Evolutionary conservation across 2,888 invertebrate species (phyloP).

Genomic region (Seira sanloemensis): DNA sequence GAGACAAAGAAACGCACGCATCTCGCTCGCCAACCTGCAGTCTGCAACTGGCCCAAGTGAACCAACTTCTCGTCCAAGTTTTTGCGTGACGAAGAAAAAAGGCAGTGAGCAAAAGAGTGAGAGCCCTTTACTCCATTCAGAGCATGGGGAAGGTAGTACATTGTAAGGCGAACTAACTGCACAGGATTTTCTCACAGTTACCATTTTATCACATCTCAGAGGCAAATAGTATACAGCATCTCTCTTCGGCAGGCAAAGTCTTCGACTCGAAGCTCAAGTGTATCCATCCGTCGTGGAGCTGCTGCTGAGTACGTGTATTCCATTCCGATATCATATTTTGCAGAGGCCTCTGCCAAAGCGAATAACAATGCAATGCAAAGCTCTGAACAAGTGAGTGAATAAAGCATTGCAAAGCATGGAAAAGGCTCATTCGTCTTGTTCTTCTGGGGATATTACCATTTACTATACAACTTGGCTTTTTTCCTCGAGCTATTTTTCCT

Average conservation of each 20-base stretch:
- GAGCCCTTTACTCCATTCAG: constrained; percentile 33
- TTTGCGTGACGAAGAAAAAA: constrained; percentile 32
- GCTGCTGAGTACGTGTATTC: no score
- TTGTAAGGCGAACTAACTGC: neutral
- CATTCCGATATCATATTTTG: neutral
- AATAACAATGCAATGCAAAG: neutral
- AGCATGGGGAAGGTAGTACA: neutral
- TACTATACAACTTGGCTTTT: neutral
- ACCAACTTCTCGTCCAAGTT: constrained; percentile 40
- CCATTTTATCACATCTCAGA: neutral
- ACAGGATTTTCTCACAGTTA: neutral
- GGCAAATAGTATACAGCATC: no score
- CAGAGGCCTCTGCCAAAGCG: neutral
- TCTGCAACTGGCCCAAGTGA: constrained; percentile 61
- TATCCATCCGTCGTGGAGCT: neutral
- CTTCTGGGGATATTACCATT: neutral
- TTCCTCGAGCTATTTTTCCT: neutral
- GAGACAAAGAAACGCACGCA: constrained; percentile 27
- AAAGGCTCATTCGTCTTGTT: neutral
- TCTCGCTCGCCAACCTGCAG: constrained; percentile 52
- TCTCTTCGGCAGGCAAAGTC: neutral
- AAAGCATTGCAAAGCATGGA: neutral
- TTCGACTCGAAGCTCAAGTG: neutral
- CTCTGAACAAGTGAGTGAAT: neutral
- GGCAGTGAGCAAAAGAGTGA: neutral